Percentiles rank a stretch among this genome's conserved stretches.
These are phyloP conservation scores for Arothron firmamentum DNA, from an alignment of 2,113 vertebrate species.

Conservation along the genomic window DNA sequence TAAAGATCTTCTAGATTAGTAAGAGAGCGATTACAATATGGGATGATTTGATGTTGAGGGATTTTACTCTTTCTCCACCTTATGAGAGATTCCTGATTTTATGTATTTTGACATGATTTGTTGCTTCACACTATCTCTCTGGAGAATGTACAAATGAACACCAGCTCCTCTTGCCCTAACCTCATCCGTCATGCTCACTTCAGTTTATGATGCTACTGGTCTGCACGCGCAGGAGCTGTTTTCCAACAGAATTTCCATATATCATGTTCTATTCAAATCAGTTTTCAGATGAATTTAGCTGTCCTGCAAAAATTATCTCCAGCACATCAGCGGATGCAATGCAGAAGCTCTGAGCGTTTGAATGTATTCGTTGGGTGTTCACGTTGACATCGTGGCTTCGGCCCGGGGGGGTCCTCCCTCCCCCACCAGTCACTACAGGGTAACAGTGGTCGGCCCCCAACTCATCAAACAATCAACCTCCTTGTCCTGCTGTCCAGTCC, in stretches of 20 bases:
- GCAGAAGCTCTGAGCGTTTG: constrained; percentile 42
- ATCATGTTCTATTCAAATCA: constrained; percentile 26
- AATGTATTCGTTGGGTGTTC: constrained; percentile 45
- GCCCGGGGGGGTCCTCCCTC: constrained; percentile 23
- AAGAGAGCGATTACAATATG: no score
- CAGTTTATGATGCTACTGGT: neutral
- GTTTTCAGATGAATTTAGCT: constrained; percentile 51
- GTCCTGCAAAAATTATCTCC: constrained; percentile 34
- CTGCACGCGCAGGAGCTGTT: no score
- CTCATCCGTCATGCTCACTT: neutral
- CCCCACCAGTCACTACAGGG: constrained; percentile 35
- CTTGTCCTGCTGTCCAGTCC: constrained; percentile 47
- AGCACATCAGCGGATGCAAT: constrained; percentile 51
- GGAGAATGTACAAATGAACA: neutral
- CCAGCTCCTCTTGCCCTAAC: neutral
- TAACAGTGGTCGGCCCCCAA: constrained; percentile 52
- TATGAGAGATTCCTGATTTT: no score
- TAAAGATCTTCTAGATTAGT: no score
- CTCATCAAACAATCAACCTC: constrained; percentile 53
- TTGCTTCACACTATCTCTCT: no score
- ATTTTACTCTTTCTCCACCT: no score
- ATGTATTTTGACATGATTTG: no score
- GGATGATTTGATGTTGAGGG: no score
- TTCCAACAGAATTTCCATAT: neutral
- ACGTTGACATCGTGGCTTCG: constrained; percentile 51